A percentile compares a stretch with the other conserved stretches of the same genome.
These are phyloP conservation scores for Steinernema carpocapsae DNA, from an alignment of 2,888 invertebrate genomes.

Conservation along the genomic window DNA sequence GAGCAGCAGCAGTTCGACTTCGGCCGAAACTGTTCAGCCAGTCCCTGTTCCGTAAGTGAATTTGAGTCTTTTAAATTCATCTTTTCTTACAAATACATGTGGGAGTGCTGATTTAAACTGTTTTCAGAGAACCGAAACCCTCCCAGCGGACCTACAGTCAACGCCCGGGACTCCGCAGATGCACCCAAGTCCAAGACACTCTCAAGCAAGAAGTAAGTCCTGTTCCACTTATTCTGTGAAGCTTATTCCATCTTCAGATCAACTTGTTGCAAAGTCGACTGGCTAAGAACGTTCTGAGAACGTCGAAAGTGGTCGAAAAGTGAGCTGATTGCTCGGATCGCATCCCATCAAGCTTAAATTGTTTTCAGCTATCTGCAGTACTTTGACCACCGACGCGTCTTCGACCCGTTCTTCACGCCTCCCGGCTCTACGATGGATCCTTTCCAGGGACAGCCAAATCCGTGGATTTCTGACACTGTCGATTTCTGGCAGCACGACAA, in stretches of 20 bases:
- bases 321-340: constrained; percentile 72
- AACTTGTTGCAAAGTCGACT: constrained; percentile 73
- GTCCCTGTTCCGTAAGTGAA: not conserved
- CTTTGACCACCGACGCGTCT: constrained; percentile 89
- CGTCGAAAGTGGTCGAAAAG: constrained; percentile 92
- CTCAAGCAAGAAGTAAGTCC: constrained; percentile 75
- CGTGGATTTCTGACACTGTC: constrained; percentile 92
- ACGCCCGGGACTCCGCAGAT: constrained; percentile 64
- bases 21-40: not conserved
- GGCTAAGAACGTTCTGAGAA: constrained; percentile 85
- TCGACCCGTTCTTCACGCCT: constrained; percentile 89
- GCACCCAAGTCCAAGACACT: constrained; percentile 69
- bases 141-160: constrained; percentile 49
- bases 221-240: not conserved
- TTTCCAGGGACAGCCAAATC: constrained; percentile 77
- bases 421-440: constrained; percentile 77
- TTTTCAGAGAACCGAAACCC: constrained; percentile 2
- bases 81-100: too few species aligned
- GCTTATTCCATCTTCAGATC: constrained; percentile 71
- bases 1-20: not conserved
- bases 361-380: constrained; percentile 50
- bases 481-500: constrained; percentile 95
- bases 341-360: not conserved
- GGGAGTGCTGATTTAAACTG: too few species aligned
- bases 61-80: not conserved